Base-by-base conservation (phyloP, 2,797 vertebrate species). In the Lutjanus campechanus region DNA sequence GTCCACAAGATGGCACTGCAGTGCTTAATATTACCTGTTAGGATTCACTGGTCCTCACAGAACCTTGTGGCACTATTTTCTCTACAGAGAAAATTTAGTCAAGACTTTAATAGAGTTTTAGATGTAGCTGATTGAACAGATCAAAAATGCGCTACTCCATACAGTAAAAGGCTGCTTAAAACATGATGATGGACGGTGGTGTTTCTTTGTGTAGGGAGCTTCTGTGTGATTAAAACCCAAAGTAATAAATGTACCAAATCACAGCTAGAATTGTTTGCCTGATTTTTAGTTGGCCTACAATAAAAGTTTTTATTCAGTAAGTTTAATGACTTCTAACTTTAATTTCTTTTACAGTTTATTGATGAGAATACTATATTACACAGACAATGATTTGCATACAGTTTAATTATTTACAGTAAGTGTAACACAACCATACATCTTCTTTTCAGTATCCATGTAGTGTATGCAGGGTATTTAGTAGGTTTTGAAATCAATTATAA, bases 1-100 rank as follows among this genome's bases (percentile, higher is more conserved):
- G 41, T 73, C 88, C 92, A 92, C 78, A 77, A 83, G 89, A 74
- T 76, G 85, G 87, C 77, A 54, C 4, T 63, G 43, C 15, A 77
- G 22, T 44, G 49, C 43, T 66, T 36, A 41, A 65, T 13, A 56
- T 50, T 41, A 64, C 41, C 20, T n/a, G 5, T n/a, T 0, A 22
- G 10, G 29, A 6, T 13, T 8, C 43, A 20, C 49, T 11, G 29
- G 25, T 49, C 20, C 29, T 51, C 17, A 61, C 15, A 55, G 7
- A 47, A 29, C 17, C 2, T 13, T 1, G 50, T 5, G 7, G 25
- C 13, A 22, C 41, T 6, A 7, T 20, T 7, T 16, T 29, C 10
- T 5, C 55, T 16, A 19, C 29, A 4, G 29, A 36, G 1, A n/a
- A 53, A 1, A 46, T 68, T 64, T 54, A 17, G 7, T 25, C 44